phyloP scores from a whole-genome alignment of 2,113 vertebrate genomes.

The Delphinapterus leucas region DNA sequence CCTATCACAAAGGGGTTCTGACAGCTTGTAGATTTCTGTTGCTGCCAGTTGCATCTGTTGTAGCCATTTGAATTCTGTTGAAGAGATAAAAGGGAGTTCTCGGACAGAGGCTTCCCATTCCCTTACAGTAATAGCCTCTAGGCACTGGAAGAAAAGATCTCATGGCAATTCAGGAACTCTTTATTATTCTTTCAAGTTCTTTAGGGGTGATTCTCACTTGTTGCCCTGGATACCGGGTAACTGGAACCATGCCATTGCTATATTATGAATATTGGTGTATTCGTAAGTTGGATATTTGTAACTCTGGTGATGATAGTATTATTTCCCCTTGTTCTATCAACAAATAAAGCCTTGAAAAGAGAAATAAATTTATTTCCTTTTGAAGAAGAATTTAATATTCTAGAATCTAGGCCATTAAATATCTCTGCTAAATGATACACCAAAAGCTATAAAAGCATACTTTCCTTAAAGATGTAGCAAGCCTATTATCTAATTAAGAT shows the following conservation, averaged over 20 bases:
- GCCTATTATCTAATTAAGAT: not conserved
- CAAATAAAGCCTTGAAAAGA: not conserved
- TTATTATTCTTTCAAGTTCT: not conserved
- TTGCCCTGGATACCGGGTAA: not conserved
- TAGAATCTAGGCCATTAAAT: not conserved
- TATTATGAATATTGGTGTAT: not conserved
- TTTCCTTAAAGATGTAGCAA: not conserved
- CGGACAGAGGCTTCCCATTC: not conserved
- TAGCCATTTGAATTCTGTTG: not conserved
- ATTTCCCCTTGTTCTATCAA: not conserved
- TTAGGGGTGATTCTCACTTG: not conserved
- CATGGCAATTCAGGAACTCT: not conserved
- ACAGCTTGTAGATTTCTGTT: not conserved
- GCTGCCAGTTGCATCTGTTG: not conserved
- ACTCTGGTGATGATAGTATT: not conserved
- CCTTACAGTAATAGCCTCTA: not conserved
- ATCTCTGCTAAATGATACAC: not conserved
- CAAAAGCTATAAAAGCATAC: not conserved
- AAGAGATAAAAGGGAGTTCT: not conserved
- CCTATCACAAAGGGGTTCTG: not conserved
- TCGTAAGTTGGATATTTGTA: not conserved
- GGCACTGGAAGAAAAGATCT: not conserved
- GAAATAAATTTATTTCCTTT: slow-evolving; percentile 12
- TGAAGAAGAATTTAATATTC: slow-evolving; percentile 32
- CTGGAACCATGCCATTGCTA: not conserved